phyloP scores from a whole-genome alignment of 1,140 invertebrate species.

The Heliconius melpomene region DNA sequence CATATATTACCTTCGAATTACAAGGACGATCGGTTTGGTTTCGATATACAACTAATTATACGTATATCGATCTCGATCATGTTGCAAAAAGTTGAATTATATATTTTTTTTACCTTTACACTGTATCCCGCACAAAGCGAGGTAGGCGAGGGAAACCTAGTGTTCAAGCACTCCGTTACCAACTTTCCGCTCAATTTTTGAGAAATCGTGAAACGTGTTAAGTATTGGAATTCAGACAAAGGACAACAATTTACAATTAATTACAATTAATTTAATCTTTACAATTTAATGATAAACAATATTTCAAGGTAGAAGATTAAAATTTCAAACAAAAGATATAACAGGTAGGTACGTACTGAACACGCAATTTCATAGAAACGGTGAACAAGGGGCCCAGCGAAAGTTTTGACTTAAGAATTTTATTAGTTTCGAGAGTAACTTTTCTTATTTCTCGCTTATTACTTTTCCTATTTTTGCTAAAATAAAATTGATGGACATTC shows the following conservation, averaged over 20 bases:
- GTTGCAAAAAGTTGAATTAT: background rate
- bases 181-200: no score
- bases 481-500: constrained; percentile 35
- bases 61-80: background rate
- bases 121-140: no score
- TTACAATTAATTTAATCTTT: no score
- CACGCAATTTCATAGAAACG: constrained; percentile 30
- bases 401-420: constrained; percentile 49
- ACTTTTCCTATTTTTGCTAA: constrained; percentile 37
- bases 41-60: background rate
- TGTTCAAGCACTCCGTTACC: no score
- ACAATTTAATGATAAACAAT: background rate
- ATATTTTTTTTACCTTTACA: background rate
- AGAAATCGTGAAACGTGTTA: no score
- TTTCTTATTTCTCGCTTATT: constrained; percentile 40
- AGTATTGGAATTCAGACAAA: no score
- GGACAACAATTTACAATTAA: no score
- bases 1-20: constrained; percentile 28
- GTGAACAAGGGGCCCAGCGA: constrained; percentile 26
- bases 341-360: constrained; percentile 23
- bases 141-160: no score
- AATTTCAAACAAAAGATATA: constrained; percentile 9
- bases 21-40: constrained; percentile 20
- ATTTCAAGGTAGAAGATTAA: background rate
- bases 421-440: constrained; percentile 46